Evolutionary conservation across 2,113 vertebrate genomes (phyloP).

Genomic region (Mesoclemmys tuberculata): DNA sequence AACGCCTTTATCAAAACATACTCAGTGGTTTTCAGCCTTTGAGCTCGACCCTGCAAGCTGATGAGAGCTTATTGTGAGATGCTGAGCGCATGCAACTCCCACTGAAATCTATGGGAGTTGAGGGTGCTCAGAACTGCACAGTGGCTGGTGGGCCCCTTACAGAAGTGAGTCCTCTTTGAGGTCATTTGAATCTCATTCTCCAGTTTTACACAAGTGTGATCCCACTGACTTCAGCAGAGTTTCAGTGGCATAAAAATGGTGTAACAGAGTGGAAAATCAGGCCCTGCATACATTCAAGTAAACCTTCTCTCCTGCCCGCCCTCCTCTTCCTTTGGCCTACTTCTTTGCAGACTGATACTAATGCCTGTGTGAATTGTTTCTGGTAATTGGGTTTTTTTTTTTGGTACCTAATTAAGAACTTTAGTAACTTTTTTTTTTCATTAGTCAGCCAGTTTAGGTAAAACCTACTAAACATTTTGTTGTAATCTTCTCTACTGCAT

Average conservation of each 20-base stretch:
- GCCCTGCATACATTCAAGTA: neutral
- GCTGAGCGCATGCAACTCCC: neutral
- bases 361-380: constrained; percentile 44
- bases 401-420: constrained; percentile 19
- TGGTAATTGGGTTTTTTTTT: constrained; percentile 33
- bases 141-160: neutral
- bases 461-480: constrained; percentile 22
- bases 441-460: constrained; percentile 21
- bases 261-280: neutral
- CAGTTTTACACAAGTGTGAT: neutral
- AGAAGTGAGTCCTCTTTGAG: neutral
- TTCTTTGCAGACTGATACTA: constrained; percentile 51
- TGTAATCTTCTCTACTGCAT: neutral
- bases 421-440: constrained; percentile 23
- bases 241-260: neutral
- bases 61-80: neutral
- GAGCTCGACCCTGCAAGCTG: neutral
- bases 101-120: rapidly evolving
- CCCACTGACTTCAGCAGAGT: neutral
- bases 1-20: neutral
- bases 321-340: constrained; percentile 1
- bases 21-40: neutral
- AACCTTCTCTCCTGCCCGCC: neutral
- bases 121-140: neutral
- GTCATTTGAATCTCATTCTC: neutral